Conservation (phyloP, 2,797 vertebrate species). For the Sarcophilus harrisii region DNA sequence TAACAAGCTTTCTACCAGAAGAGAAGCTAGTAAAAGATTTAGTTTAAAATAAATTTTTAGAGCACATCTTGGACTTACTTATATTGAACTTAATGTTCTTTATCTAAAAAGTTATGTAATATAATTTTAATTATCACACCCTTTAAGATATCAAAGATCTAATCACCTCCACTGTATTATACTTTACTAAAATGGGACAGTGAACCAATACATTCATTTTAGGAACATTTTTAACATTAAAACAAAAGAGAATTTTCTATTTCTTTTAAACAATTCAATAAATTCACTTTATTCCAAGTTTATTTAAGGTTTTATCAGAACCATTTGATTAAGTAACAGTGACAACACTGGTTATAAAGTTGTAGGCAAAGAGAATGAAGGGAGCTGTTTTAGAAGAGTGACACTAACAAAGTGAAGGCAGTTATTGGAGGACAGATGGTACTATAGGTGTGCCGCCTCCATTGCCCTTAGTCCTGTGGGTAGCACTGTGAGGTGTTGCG, state of each 20-base stretch:
- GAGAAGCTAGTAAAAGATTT: not conserved
- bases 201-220: not conserved
- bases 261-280: not conserved
- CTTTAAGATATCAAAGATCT: not conserved
- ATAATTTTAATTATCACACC: not conserved
- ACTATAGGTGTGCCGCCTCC: too few relatives aligned
- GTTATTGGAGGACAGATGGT: too few relatives aligned
- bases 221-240: not conserved
- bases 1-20: not conserved
- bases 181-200: not conserved
- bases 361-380: not conserved
- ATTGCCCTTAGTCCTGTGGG: not conserved
- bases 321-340: not conserved
- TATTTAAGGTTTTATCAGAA: not conserved
- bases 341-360: not conserved
- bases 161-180: not conserved
- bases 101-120: not conserved
- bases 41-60: not conserved
- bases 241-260: not conserved
- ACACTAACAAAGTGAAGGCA: too few relatives aligned
- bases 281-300: not conserved
- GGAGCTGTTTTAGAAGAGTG: not conserved
- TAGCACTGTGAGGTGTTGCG: not conserved
- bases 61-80: not conserved
- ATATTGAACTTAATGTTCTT: not conserved